These are phyloP conservation scores for Dufourea novaeangliae DNA, from an alignment of 1,140 invertebrate species.

Conservation along the genomic window DNA sequence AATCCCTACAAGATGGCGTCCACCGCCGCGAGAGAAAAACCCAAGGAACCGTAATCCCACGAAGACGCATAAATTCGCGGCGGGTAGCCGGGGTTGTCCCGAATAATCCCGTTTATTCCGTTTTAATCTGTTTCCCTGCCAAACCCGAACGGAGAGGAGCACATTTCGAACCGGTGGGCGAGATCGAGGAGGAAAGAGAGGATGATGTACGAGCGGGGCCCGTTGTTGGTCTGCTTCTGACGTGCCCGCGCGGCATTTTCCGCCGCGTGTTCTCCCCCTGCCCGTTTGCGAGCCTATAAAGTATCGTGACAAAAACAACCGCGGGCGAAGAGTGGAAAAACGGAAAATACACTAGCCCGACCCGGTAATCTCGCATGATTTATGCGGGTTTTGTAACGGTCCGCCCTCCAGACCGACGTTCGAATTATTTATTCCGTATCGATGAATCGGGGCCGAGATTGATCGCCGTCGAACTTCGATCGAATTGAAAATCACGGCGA, in stretches of 20 bases:
- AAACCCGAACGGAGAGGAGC: neutral
- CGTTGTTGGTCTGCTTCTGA: conserved; percentile 57
- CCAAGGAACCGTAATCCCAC: neutral
- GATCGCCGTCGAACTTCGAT: neutral
- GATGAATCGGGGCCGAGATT: conserved; percentile 10
- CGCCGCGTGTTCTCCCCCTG: no score
- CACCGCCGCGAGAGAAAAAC: neutral
- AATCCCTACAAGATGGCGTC: no score
- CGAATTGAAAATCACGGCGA: neutral
- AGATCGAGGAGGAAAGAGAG: conserved; percentile 26
- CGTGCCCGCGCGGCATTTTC: conserved; percentile 21
- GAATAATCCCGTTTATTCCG: conserved; percentile 23
- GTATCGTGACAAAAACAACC: conserved; percentile 74
- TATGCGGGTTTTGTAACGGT: conserved; percentile 41
- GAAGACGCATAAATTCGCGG: conserved; percentile 25
- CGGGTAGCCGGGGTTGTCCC: no score
- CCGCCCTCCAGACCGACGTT: neutral
- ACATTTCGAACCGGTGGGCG: conserved; percentile 23
- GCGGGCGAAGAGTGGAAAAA: conserved; percentile 31
- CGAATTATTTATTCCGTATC: conserved; percentile 53
- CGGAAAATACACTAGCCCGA: conserved; percentile 31
- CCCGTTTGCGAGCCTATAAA: conserved; percentile 67
- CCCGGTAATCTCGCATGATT: conserved; percentile 67
- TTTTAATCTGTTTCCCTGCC: conserved; percentile 38
- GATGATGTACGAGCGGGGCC: conserved; percentile 50